Conservation (phyloP, 64 coral and sea anemone genomes). For the Dendronephthya gigantea region DNA sequence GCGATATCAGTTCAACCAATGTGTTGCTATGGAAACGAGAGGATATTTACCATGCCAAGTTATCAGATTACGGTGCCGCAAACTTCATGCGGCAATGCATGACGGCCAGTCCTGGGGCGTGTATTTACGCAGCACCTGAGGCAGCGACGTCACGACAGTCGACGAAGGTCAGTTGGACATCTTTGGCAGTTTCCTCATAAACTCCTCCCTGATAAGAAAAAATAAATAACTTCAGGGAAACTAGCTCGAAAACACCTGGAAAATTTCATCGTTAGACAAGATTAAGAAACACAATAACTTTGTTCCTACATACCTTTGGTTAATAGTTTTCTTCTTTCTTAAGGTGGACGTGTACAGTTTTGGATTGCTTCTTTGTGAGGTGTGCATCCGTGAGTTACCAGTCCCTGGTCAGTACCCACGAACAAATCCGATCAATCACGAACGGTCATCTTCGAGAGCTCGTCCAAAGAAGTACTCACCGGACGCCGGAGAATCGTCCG, state of each 20-base stretch:
- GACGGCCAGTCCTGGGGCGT: conserved; percentile 72
- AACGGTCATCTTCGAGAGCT: conserved; percentile 82
- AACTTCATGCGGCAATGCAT: conserved; percentile 96
- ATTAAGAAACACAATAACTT: neutral
- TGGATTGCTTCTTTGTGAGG: conserved; percentile 81
- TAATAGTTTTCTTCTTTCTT: neutral
- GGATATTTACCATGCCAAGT: conserved; percentile 62
- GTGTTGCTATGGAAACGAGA: conserved; percentile 94
- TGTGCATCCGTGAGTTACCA: conserved; percentile 85
- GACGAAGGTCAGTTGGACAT: conserved; percentile 49
- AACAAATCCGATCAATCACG: conserved; percentile 65
- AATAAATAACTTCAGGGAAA: neutral
- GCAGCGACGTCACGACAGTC: conserved; percentile 71
- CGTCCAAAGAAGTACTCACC: conserved; percentile 29
- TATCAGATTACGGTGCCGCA: conserved; percentile 94
- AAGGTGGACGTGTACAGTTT: conserved; percentile 75
- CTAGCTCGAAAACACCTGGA: no score
- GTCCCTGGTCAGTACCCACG: conserved; percentile 59
- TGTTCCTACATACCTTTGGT: neutral
- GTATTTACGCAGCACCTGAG: conserved; percentile 89
- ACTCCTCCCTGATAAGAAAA: neutral
- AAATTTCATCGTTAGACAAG: neutral
- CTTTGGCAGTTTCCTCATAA: neutral
- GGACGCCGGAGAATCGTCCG: conserved; percentile 32
- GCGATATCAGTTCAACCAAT: conserved; percentile 87